Evolutionary conservation across 2,113 vertebrate genomes (phyloP).

Genomic region (Ploceus nigricollis): DNA sequence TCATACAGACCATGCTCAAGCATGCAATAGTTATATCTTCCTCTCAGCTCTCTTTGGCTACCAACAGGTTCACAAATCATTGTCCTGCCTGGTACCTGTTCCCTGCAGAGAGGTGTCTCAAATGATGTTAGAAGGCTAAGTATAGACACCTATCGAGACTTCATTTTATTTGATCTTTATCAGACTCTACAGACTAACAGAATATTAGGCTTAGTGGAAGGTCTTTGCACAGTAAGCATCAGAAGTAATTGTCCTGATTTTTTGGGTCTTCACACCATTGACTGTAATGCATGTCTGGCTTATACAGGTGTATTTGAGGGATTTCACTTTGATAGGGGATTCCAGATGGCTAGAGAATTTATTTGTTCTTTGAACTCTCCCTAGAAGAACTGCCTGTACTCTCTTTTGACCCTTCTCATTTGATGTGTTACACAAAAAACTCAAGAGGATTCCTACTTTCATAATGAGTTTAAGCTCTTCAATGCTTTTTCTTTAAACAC

Average conservation of each 20-base stretch:
- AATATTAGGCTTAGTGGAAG: background rate
- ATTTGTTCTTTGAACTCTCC: background rate
- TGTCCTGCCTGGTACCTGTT: background rate
- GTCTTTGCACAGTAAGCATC: background rate
- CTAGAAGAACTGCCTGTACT: background rate
- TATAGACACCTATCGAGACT: background rate
- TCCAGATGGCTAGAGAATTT: background rate
- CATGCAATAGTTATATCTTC: background rate
- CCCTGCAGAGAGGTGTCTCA: background rate
- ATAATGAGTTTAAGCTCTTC: background rate
- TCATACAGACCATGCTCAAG: background rate
- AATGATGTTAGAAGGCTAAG: background rate
- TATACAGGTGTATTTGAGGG: background rate
- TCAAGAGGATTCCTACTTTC: background rate
- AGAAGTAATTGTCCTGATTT: background rate
- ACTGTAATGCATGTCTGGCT: background rate
- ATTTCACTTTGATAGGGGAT: background rate
- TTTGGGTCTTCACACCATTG: background rate
- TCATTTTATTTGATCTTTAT: background rate
- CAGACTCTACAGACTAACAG: background rate
- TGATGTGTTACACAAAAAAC: background rate
- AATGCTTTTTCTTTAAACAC: background rate
- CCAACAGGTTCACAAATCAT: background rate
- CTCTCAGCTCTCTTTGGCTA: background rate
- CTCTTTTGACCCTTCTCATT: background rate